phyloP scores from a whole-genome alignment of 2,888 invertebrate genomes.

The Drosophila emarginata region DNA sequence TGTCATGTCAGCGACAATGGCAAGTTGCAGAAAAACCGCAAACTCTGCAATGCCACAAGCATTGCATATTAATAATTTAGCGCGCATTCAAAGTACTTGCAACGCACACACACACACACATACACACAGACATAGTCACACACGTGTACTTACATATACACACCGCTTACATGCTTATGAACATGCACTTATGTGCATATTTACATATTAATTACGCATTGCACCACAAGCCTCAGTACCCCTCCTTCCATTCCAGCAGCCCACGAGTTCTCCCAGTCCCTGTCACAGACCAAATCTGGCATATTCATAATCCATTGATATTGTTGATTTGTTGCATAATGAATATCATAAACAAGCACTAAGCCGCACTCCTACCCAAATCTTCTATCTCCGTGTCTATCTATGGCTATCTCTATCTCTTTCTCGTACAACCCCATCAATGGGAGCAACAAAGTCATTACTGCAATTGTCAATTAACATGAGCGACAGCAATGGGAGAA shows the following conservation, averaged over 20 bases:
- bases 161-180: conserved; percentile 15
- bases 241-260: not conserved
- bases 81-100: conserved; percentile 37
- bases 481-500: conserved; percentile 70
- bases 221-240: conserved; percentile 48
- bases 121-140: conserved; percentile 9
- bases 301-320: conserved; percentile 72
- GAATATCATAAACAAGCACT: conserved; percentile 70
- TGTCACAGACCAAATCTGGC: conserved; percentile 36
- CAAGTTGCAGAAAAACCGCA: conserved; percentile 48
- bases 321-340: conserved; percentile 74
- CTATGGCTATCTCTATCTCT: not conserved
- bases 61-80: conserved; percentile 59
- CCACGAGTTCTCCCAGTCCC: not conserved
- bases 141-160: conserved; percentile 1
- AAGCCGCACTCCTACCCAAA: conserved; percentile 35
- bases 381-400: not conserved
- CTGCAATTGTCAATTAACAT: conserved; percentile 73
- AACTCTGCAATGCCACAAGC: conserved; percentile 20
- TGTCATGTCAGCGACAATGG: conserved; percentile 48
- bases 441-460: conserved; percentile 66
- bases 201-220: conserved; percentile 72
- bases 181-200: conserved; percentile 64
- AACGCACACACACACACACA: conserved; percentile 12
- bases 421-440: conserved; percentile 7